Conservation (phyloP, 1,140 invertebrate species). For the Bacillus rossius region DNA sequence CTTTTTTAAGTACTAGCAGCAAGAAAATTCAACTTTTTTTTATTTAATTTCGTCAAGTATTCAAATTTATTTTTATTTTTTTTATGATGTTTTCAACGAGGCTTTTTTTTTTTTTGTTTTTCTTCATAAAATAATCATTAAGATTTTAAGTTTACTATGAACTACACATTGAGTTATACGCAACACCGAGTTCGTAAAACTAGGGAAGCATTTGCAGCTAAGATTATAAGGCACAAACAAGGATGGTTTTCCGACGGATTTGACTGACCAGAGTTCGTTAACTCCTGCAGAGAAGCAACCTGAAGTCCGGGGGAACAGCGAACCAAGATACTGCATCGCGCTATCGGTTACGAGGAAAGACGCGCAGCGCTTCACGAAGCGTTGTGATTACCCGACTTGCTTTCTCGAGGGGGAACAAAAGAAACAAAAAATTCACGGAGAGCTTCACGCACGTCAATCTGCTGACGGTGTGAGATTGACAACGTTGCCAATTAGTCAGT, state of each 20-base stretch:
- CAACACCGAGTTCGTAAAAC: conserved; percentile 18
- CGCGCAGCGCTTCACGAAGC: too few species aligned
- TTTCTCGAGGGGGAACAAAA: too few species aligned
- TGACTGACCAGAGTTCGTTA: conserved; percentile 13
- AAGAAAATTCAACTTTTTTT: conserved; percentile 4
- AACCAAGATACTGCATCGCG: background rate
- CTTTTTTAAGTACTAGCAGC: conserved; percentile 19
- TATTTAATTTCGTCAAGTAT: conserved; percentile 9
- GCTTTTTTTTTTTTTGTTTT: conserved; percentile 8
- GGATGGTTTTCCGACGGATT: conserved; percentile 20
- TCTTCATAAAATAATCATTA: conserved; percentile 11
- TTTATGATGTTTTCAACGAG: conserved; percentile 6
- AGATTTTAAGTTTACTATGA: conserved; percentile 14
- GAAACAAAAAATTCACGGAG: too few species aligned
- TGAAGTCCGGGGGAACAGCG: background rate
- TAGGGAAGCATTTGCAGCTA: conserved; percentile 20
- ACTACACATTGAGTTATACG: conserved; percentile 13
- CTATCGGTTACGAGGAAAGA: too few species aligned
- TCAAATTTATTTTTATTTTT: conserved; percentile 5
- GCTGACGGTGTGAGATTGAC: too few species aligned
- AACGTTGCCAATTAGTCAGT: too few species aligned
- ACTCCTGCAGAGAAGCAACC: conserved; percentile 9
- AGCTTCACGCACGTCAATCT: too few species aligned
- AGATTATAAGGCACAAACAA: conserved; percentile 23
- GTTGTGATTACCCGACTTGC: too few species aligned